These are phyloP conservation scores for Eurypyga helias DNA, from an alignment of 2,113 vertebrate species.

Conservation along the genomic window DNA sequence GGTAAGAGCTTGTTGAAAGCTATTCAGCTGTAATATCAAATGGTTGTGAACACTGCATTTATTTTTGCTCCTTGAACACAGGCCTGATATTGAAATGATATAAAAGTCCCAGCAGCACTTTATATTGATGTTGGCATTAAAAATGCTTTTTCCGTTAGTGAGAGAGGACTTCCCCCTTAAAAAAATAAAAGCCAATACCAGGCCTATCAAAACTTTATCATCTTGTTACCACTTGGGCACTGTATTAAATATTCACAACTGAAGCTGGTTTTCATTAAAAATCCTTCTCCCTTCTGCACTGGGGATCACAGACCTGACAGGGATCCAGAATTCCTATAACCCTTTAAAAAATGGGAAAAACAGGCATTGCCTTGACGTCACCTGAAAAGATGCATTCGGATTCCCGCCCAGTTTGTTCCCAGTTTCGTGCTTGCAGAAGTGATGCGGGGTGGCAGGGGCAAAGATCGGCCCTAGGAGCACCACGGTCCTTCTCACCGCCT, in stretches of 20 bases:
- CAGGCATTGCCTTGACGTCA: background rate
- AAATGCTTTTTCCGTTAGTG: conserved; percentile 60
- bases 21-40: conserved; percentile 34
- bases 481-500: rapidly evolving
- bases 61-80: conserved; percentile 53
- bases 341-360: background rate
- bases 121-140: conserved; percentile 71
- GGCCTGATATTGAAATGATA: conserved; percentile 61
- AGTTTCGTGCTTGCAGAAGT: background rate
- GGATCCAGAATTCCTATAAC: background rate
- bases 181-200: conserved; percentile 66
- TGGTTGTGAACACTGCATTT: conserved; percentile 49
- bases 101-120: conserved; percentile 65
- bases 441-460: conserved; percentile 15
- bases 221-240: conserved; percentile 52
- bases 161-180: conserved; percentile 60
- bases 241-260: conserved; percentile 52
- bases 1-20: conserved; percentile 56
- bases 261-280: conserved; percentile 68
- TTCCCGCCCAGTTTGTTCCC: background rate
- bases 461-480: background rate
- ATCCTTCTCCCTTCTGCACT: conserved; percentile 23
- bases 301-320: background rate
- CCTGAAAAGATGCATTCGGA: background rate
- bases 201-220: conserved; percentile 66